phyloP scores from a whole-genome alignment of 1,140 invertebrate genomes.

The Nilaparvata lugens region DNA sequence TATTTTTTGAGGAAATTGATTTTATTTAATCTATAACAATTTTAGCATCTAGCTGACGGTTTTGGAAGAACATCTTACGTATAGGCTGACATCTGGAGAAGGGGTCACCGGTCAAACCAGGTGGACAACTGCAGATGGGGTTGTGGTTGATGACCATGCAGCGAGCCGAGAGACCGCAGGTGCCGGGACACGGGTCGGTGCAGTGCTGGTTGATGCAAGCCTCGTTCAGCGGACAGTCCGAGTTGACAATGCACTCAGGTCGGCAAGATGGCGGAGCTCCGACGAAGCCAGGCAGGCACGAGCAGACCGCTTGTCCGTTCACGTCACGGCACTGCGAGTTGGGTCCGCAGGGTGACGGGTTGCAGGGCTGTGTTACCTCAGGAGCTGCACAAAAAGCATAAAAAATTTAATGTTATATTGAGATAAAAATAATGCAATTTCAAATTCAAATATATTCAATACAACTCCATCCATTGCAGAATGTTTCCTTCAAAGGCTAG shows the following conservation, averaged over 20 bases:
- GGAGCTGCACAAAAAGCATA: conserved; percentile 13
- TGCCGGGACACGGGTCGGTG: conserved; percentile 58
- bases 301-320: conserved; percentile 41
- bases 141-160: conserved; percentile 46
- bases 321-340: conserved; percentile 46
- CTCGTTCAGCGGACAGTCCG: conserved; percentile 57
- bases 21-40: no score
- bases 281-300: conserved; percentile 45
- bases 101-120: conserved; percentile 47
- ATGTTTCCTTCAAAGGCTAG: no score
- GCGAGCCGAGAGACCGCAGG: conserved; percentile 54
- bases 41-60: no score
- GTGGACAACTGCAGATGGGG: conserved; percentile 44
- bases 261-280: conserved; percentile 60
- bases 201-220: conserved; percentile 65
- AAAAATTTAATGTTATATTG: neutral
- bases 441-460: no score
- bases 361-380: conserved; percentile 33
- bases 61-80: no score
- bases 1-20: no score
- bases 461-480: no score
- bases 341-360: conserved; percentile 45
- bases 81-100: conserved; percentile 47
- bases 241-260: conserved; percentile 59
- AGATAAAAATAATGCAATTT: no score